Evolutionary conservation across 2,888 invertebrate genomes (phyloP).

Genomic region (Microplitis deprimator): DNA sequence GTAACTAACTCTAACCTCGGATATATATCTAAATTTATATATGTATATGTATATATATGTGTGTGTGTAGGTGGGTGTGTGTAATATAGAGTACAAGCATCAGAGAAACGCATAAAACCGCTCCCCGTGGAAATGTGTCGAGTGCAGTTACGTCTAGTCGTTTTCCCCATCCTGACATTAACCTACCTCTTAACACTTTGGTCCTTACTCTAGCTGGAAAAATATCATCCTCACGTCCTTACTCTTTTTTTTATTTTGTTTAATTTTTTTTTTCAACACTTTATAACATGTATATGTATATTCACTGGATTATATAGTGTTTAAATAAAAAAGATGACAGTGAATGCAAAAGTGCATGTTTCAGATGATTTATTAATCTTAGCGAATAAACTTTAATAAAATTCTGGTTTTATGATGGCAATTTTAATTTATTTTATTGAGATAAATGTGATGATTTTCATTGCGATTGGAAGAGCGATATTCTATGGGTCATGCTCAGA

Average conservation of each 20-base stretch:
- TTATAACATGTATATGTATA: background rate
- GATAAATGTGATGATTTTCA: no score
- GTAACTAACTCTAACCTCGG: constrained; percentile 15
- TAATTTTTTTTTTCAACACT: background rate
- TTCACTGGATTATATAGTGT: no score
- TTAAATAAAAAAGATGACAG: no score
- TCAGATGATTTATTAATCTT: no score
- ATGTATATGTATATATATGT: background rate
- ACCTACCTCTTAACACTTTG: constrained; percentile 5
- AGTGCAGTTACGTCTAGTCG: background rate
- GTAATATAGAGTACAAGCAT: background rate
- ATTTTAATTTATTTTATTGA: no score
- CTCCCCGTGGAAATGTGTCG: constrained; percentile 32
- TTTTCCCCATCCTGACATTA: constrained; percentile 7
- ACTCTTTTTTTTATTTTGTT: background rate
- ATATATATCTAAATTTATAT: background rate
- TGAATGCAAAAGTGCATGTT: no score
- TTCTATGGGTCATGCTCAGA: no score
- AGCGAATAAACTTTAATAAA: no score
- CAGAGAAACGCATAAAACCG: constrained; percentile 27
- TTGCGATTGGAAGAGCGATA: no score
- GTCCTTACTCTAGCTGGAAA: background rate
- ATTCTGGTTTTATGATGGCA: no score
- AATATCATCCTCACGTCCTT: background rate
- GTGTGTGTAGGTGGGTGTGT: background rate